A percentile compares a stretch with the other conserved stretches of the same genome.
Evolutionary conservation across 2,113 vertebrate species (phyloP).

Genomic region (Nothocercus nigrocapillus): DNA sequence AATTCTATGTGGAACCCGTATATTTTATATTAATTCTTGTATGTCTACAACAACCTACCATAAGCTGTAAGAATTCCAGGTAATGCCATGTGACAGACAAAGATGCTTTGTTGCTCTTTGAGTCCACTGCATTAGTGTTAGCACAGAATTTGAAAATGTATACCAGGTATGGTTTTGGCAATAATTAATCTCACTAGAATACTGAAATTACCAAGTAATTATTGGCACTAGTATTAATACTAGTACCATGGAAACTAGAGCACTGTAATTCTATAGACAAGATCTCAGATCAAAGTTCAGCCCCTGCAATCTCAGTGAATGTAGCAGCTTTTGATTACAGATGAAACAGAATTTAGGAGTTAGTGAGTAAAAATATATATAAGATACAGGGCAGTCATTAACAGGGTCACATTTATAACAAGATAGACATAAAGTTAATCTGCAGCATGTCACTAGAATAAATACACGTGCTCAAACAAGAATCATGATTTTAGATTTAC

Average conservation of each 20-base stretch:
- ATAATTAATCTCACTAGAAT: not conserved
- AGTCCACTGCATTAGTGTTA: not conserved
- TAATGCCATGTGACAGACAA: not conserved
- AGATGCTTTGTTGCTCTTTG: not conserved
- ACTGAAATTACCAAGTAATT: not conserved
- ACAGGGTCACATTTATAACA: not conserved
- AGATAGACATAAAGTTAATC: not conserved
- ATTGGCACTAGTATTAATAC: not conserved
- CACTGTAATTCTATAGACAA: not conserved
- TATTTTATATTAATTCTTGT: not conserved
- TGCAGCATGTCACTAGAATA: not conserved
- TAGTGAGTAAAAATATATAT: slow-evolving; percentile 31
- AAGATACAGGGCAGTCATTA: not conserved
- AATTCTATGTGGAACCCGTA: not conserved
- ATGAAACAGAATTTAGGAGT: not conserved
- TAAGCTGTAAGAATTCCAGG: not conserved
- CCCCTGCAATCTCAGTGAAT: not conserved
- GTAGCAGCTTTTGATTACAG: not conserved
- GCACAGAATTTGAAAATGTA: not conserved
- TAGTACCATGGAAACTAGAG: not conserved
- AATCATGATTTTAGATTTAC: not conserved
- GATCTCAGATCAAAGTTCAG: not conserved
- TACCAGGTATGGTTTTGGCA: not conserved
- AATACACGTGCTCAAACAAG: not conserved
- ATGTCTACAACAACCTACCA: not conserved